phyloP scores from a whole-genome alignment of 2,888 invertebrate species.

The Mylabris sibirica region DNA sequence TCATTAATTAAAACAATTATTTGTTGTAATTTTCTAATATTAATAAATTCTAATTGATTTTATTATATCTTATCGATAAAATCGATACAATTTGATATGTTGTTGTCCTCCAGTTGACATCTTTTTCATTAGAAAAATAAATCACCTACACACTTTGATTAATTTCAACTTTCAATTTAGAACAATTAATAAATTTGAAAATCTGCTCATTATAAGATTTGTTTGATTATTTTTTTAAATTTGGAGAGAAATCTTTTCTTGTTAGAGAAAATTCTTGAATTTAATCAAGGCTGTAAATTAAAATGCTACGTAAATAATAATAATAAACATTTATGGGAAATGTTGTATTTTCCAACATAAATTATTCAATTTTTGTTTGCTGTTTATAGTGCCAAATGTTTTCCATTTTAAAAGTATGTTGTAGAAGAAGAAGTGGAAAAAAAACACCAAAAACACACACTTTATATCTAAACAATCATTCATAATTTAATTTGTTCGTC shows the following conservation, averaged over 20 bases:
- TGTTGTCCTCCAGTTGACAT: constrained; percentile 5
- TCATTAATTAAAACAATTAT: not conserved
- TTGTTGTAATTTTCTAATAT: not conserved
- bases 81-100: constrained; percentile 24
- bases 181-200: not conserved
- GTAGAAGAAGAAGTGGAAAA: not conserved
- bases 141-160: not conserved
- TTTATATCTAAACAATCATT: not conserved
- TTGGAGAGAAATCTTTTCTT: not conserved
- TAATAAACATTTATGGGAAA: constrained; percentile 10
- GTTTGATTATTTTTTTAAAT: not conserved
- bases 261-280: not conserved
- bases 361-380: constrained; percentile 12
- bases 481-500: not conserved
- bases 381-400: constrained; percentile 5
- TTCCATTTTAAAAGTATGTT: not conserved
- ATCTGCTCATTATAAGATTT: not conserved
- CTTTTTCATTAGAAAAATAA: not conserved
- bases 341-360: constrained; percentile 12
- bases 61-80: not conserved
- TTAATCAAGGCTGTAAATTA: constrained; percentile 14
- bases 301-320: constrained; percentile 13
- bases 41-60: not conserved
- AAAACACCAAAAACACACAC: not conserved
- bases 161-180: not conserved